These are phyloP conservation scores for Pachyrhynchus sulphureomaculatus DNA, from an alignment of 1,140 invertebrate species.

Conservation along the genomic window DNA sequence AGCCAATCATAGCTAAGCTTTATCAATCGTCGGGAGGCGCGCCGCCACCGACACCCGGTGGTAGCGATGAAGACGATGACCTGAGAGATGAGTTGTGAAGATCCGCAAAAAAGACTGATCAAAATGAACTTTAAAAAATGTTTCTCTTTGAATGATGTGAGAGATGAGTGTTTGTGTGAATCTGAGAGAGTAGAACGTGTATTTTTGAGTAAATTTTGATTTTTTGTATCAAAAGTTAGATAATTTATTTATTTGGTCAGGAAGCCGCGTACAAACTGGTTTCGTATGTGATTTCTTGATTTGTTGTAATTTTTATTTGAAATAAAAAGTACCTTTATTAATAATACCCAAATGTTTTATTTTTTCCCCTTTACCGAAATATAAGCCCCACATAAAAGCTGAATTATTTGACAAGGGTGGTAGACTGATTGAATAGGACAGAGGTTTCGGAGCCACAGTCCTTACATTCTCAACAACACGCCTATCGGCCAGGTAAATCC, in stretches of 20 bases:
- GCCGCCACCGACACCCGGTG: slow-evolving; percentile 66
- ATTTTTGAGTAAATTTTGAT: no score
- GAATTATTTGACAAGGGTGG: no score
- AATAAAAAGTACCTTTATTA: slow-evolving; percentile 20
- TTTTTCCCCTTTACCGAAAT: no score
- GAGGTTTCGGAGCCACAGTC: no score
- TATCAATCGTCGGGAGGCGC: slow-evolving; percentile 84
- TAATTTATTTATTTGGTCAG: slow-evolving; percentile 35
- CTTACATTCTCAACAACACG: no score
- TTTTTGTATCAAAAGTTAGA: slow-evolving; percentile 25
- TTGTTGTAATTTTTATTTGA: slow-evolving; percentile 25
- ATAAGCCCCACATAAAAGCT: no score
- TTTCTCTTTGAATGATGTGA: neutral
- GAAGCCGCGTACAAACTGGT: neutral
- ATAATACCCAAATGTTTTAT: no score
- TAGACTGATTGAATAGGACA: no score
- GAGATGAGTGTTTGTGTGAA: slow-evolving; percentile 9
- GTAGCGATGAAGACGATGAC: slow-evolving; percentile 73
- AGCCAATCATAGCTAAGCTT: slow-evolving; percentile 96
- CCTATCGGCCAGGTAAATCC: no score
- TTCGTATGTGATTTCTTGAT: slow-evolving; percentile 5
- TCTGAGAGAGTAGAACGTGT: no score
- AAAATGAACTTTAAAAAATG: neutral
- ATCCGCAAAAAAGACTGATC: slow-evolving; percentile 30
- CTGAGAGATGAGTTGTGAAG: slow-evolving; percentile 86